Evolutionary conservation across 1,140 invertebrate genomes (phyloP).

Genomic region (Lepidostoma basale): DNA sequence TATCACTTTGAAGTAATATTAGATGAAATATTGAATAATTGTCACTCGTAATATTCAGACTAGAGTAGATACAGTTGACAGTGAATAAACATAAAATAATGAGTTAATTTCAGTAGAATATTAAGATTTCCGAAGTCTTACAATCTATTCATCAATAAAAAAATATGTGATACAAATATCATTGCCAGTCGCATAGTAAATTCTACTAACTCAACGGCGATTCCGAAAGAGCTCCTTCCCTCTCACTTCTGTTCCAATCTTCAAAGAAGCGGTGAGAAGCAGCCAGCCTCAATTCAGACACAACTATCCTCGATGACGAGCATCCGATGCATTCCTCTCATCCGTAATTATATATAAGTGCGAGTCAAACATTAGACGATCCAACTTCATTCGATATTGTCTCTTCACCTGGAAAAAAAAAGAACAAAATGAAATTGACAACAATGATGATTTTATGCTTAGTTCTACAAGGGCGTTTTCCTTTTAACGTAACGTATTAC

Average conservation of each 20-base stretch:
- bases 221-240: neutral
- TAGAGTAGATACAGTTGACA: no score
- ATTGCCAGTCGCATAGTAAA: conserved; percentile 9
- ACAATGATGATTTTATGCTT: neutral
- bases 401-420: conserved; percentile 45
- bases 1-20: no score
- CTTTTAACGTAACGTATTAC: neutral
- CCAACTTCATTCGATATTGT: neutral
- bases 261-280: no score
- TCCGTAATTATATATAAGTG: conserved; percentile 23
- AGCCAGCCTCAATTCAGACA: neutral
- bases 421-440: neutral
- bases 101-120: no score
- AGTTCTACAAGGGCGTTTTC: neutral
- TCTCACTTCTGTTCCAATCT: no score
- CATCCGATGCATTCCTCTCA: neutral
- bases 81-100: no score
- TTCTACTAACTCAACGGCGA: neutral
- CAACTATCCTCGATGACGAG: neutral
- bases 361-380: conserved; percentile 13
- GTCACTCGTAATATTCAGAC: no score
- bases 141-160: neutral
- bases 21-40: no score
- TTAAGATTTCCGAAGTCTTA: no score
- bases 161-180: conserved; percentile 25